Conservation (phyloP, 2,113 vertebrate genomes). For the Pontoporia blainvillei region DNA sequence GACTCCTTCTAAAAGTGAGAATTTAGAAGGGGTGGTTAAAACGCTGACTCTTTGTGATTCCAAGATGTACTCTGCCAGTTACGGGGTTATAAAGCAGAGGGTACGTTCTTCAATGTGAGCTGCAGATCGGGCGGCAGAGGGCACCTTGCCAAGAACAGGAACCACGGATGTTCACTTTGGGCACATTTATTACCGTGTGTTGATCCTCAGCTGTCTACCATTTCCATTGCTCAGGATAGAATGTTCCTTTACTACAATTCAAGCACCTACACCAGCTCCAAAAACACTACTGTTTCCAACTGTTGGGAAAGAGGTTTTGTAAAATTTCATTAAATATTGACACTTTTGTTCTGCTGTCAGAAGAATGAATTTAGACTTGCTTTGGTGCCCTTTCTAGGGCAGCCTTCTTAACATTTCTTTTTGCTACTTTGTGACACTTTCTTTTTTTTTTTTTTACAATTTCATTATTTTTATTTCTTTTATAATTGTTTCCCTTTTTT, state of each 20-base stretch:
- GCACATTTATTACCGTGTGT: fast-evolving
- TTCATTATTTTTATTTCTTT: too few relatives aligned
- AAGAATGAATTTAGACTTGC: background rate
- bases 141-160: background rate
- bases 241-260: background rate
- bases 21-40: background rate
- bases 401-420: background rate
- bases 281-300: background rate
- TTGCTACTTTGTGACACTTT: background rate
- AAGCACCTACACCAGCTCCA: background rate
- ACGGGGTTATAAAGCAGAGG: fast-evolving
- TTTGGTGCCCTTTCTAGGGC: background rate
- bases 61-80: background rate
- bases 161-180: background rate
- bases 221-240: background rate
- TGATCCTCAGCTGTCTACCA: background rate
- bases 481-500: too few relatives aligned
- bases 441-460: background rate
- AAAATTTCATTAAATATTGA: background rate
- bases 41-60: background rate
- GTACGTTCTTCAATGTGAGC: too few relatives aligned
- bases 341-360: background rate
- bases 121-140: too few relatives aligned
- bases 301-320: background rate
- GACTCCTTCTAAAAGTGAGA: background rate